Evolutionary conservation across 2,888 invertebrate genomes (phyloP), one percentile per base, ranked within the genome.

Genomic region (Antheraea yamamai): DNA sequence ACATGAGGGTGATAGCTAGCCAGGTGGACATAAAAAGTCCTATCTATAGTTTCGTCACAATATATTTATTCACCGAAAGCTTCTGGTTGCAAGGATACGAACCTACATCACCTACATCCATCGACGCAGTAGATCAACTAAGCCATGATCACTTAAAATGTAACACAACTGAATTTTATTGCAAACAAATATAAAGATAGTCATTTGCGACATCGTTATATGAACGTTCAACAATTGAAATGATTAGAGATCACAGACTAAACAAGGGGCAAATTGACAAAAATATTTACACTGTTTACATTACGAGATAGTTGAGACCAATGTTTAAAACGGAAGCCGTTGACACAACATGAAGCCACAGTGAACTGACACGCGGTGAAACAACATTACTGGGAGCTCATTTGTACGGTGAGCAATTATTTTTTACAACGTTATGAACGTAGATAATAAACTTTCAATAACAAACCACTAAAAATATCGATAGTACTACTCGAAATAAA

Each of bases 221-320:
- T 66, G 26, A 26, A 30, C 64, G 30, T 2, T 26, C 64, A 23
- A 16, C 26, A 26, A 66, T 16, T 66, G 6, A 66, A 66, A 30
- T 66, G 7, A 3, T 66, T 26, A 16, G 26, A 26, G 26, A 66
- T 39, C 70, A 39, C 70, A 70, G 70, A 66, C 64, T 70, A 70
- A 70, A 39, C 70, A 70, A 35, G 18, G 18, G 1, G 16, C 35
- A 39, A 70, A 70, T 70, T 70, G 39, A 70, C 39, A 70, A 70
- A 39, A 70, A 70, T 70, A 70, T 70, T 70, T 70, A 70, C 70
- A 68, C 47, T 47, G 47, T 68, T 70, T 30, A 30, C 39, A 30
- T 39, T n/a, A 70, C n/a, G 20, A 30, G 16, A 66, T 18, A 66
- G 64, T 4, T 66, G 30, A 66, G 64, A 66, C 64, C 26, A 16